Base-by-base conservation (phyloP, 1,140 invertebrate species). In the Cherax quadricarinatus region DNA sequence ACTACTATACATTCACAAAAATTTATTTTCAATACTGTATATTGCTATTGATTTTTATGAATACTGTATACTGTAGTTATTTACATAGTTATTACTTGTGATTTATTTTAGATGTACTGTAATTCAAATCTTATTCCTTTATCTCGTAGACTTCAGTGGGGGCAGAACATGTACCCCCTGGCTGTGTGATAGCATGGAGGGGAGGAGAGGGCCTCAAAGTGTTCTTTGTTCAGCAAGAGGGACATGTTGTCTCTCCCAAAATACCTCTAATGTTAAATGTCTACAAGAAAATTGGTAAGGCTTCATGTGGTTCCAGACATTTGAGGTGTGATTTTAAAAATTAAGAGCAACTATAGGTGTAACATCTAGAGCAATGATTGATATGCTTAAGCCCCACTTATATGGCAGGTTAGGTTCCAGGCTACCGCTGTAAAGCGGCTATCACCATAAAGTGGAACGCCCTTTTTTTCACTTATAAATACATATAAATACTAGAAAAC, bases 171-270 rank as follows among this genome's bases (percentile, higher is more conserved):
- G 51, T 82, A 0, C 89, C 83, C 16, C 53, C 82, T 0, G 57
- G 82, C 5, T 83, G 84, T 57, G 89, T 91, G 24, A 57, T 91
- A 30, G n/a, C 83, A 7, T 91, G 89, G 89, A 51, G 83, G 73
- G 89, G 89, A 7, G 89, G 70, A 21, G 83, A 85, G 1, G 89
- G 89, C 4, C 66, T 91, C 24, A 53, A 91, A 24, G n/a, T 91
- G 12, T 91, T 84, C 75, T 91, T 91, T 30, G 30, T 91, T 9
- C 89, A 91, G 48, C 51, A 62, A 30, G 89, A 91, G 12, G 83
- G 89, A 0, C 89, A 91, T n/a, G 30, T 91, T 0, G 89, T 91
- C 51, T 91, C 89, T 41, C 89, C 89, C 53, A 78, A 91, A 10
- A 85, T 53, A 30, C 89, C 89, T 49, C 83, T 91, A 30, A 41